Evolutionary conservation across 2,113 vertebrate genomes (phyloP), one percentile per base, ranked within the genome.

Genomic region (Cyprinus carpio): DNA sequence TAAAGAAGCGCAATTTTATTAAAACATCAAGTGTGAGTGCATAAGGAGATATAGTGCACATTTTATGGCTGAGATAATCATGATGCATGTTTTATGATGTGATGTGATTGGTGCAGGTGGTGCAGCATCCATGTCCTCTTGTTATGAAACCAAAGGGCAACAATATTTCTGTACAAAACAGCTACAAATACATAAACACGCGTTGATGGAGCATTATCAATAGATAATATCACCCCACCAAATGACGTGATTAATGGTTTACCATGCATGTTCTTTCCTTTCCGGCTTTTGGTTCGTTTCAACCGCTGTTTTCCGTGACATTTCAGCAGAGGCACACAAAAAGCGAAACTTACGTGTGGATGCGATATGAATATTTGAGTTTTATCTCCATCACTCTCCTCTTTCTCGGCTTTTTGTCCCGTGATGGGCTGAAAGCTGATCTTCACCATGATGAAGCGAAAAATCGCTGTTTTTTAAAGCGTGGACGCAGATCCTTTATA

Each of bases 381-480:
- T 85, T 94, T 92, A 81, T 87, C 88, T 90, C 91, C 94, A 85
- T 94, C 91, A 18, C 88, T 75, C 29, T 85, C 93, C 7, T 95
- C 89, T 86, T 96, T 96, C 58, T 96, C 95, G 85, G 88, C 88
- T 92, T 97, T 98, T 89, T 96, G 91, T 84, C 93, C 94, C 87
- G 93, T 87, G 25, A 96, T 93, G 37, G 95, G 91, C 93, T 96
- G 96, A 89, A 96, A 96, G 25, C 96, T 96, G 93, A 97, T 97
- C 92, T 97, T 97, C 94, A 96, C 97, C 96, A 97, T 97, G 90
- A 88, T 87, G 83, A 60, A 62, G 75, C 3, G 27, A 31, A 29
- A 29, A 51, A 49, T 34, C 20, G 10, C 1, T 58, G 9, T 34
- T 29, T 25, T 29, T 27, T 49, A 29, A 34, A 60, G 29, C 54